A percentile compares a stretch with the other conserved stretches of the same genome.
Conservation (phyloP, 35 echinoderm and acorn worm genomes). For the Ophioderma brevispina region DNA sequence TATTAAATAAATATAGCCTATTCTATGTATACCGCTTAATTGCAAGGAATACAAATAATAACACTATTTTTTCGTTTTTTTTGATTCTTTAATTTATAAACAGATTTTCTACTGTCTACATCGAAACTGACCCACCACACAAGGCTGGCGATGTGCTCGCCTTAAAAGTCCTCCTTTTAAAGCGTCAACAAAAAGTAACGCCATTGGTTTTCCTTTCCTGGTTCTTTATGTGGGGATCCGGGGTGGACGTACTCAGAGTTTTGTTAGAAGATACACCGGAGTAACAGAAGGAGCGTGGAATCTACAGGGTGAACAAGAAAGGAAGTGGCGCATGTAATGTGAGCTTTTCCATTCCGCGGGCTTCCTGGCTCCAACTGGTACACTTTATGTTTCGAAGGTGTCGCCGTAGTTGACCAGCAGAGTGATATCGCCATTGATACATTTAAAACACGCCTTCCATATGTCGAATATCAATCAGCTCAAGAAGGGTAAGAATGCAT, state of each 20-base stretch:
- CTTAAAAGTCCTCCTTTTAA: not conserved
- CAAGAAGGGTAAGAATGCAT: not conserved
- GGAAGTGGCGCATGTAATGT: not conserved
- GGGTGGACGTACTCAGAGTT: not conserved
- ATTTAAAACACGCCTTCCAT: not conserved
- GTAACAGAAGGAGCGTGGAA: not conserved
- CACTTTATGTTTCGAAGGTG: not conserved
- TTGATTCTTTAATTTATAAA: not conserved
- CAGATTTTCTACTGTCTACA: conserved; percentile 6
- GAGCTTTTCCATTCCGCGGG: not conserved
- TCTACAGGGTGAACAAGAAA: not conserved
- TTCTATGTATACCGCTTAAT: too few species aligned
- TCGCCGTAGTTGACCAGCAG: not conserved
- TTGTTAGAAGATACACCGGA: not conserved
- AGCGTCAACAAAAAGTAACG: not conserved
- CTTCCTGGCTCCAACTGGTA: not conserved
- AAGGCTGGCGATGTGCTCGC: not conserved
- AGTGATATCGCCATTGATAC: conserved; percentile 2
- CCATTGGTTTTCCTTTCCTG: not conserved
- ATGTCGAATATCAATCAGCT: not conserved
- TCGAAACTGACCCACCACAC: not conserved
- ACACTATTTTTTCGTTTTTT: too few species aligned
- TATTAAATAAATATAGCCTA: too few species aligned
- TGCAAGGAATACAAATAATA: too few species aligned
- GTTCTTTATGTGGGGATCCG: not conserved